These are phyloP conservation scores for Scomber colias DNA, from an alignment of 2,113 vertebrate genomes.

Conservation along the genomic window DNA sequence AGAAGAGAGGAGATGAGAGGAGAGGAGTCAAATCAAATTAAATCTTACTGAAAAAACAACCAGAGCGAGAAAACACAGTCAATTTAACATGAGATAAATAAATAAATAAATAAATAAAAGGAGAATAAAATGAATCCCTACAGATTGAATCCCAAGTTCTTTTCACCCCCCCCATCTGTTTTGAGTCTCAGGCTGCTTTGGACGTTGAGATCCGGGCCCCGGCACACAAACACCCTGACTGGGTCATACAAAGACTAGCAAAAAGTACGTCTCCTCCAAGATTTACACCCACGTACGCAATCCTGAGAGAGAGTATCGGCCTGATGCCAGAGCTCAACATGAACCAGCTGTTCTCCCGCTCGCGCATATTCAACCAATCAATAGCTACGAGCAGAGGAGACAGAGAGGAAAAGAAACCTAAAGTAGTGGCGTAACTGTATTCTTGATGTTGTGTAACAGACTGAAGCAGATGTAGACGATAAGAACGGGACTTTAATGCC, in stretches of 20 bases:
- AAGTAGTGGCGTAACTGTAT: slow-evolving; percentile 2
- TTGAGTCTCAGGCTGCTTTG: slow-evolving; percentile 53
- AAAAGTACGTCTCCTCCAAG: slow-evolving; percentile 47
- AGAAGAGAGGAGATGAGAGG: background rate
- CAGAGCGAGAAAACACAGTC: slow-evolving; percentile 32
- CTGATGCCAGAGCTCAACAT: slow-evolving; percentile 56
- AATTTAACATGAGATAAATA: slow-evolving; percentile 34
- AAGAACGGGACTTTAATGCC: background rate
- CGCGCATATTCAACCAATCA: slow-evolving; percentile 52
- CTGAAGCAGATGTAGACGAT: slow-evolving; percentile 13
- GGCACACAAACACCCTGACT: slow-evolving; percentile 38
- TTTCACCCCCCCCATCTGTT: slow-evolving; percentile 49
- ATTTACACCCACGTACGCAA: slow-evolving; percentile 61
- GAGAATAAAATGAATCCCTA: slow-evolving; percentile 37
- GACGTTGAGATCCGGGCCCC: slow-evolving; percentile 27
- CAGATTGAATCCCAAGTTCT: slow-evolving; percentile 33
- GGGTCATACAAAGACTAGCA: slow-evolving; percentile 51
- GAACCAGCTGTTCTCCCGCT: slow-evolving; percentile 70
- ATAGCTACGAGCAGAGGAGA: slow-evolving; percentile 32
- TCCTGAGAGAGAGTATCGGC: slow-evolving; percentile 53
- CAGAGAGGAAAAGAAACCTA: background rate
- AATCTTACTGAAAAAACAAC: slow-evolving; percentile 26
- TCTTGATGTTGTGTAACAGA: slow-evolving; percentile 44
- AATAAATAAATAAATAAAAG: background rate
- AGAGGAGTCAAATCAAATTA: slow-evolving; percentile 30